Conservation (phyloP, 1,140 invertebrate species). For the Charaxes varanes region DNA sequence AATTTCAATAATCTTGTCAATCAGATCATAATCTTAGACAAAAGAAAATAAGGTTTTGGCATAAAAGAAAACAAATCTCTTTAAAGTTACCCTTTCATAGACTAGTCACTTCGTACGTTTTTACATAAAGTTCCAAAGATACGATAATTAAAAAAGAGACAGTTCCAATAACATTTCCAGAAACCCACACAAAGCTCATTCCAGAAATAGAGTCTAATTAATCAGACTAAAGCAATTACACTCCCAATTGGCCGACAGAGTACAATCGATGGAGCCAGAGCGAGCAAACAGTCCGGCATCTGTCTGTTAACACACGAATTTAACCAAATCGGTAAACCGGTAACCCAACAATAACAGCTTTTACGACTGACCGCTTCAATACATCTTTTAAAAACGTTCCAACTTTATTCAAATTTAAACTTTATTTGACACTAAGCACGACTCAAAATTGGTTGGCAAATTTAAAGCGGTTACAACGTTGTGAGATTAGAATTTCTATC, state of each 20-base stretch:
- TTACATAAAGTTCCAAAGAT: no score
- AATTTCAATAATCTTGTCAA: no score
- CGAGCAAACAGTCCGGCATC: constrained; percentile 45
- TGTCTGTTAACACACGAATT: constrained; percentile 69
- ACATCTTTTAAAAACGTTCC: constrained; percentile 23
- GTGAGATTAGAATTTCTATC: constrained; percentile 9
- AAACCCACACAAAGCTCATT: no score
- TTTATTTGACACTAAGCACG: constrained; percentile 9
- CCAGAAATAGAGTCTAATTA: constrained; percentile 23
- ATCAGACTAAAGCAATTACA: constrained; percentile 51
- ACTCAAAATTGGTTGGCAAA: constrained; percentile 8
- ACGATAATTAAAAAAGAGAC: no score
- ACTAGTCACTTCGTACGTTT: no score
- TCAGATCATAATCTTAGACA: no score
- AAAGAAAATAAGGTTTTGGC: no score
- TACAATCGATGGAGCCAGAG: constrained; percentile 22
- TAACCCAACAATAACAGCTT: constrained; percentile 72
- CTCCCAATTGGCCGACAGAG: constrained; percentile 20
- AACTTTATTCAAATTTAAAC: constrained; percentile 16
- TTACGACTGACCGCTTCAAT: constrained; percentile 57
- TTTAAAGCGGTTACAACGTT: constrained; percentile 17
- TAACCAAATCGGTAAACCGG: constrained; percentile 72
- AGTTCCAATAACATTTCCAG: no score
- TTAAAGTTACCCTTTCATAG: no score
- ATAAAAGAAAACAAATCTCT: no score